Evolutionary conservation across 2,797 vertebrate genomes (phyloP), one percentile per base, ranked within the genome.

Genomic region (Stomatorhinus walkeri): DNA sequence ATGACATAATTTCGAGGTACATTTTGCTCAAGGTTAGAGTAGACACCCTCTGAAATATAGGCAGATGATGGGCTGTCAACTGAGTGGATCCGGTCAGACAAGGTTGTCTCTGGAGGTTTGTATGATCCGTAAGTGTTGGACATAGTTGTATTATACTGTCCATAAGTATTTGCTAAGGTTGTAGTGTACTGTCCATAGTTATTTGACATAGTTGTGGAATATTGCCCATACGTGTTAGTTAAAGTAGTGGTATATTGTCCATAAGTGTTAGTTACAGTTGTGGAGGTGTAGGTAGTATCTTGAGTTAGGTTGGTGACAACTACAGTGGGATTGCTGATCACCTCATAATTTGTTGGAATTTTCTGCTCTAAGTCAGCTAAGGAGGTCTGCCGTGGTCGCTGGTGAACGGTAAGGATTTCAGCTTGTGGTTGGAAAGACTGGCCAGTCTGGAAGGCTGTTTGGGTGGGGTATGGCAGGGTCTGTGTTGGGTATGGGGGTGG

Each of bases 1-100:
- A 99, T 98, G 64, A 99, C 98, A 0, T 99, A 99, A 94, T 99
- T 99, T 81, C 98, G 96, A 52, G 98, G 97, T 88, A 99, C 97
- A 89, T 96, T 99, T 93, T 99, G 98, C 93, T 99, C 98, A 87
- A 99, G 93, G 92, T 94, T 99, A 64, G 96, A 95, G 90, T 99
- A 99, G 59, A 98, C 94, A 59, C 97, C 97, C 89, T 99, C 98
- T 0, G 97, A 94, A 88, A 96, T 94, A 91, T 97, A 99, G 89
- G 95, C 94, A 87, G 97, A 96, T 0, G 96, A 96, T 54, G 97
- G 97, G 91, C 97, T 97, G 9, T 94, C 95, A 0, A 90, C 91
- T 0, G 52, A 54, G 1, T 95, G 91, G 8, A 94, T 94, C 48
- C 95, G 94, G 87, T 99, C 97, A 5, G 93, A 91, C 0, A 96